phyloP scores from a whole-genome alignment of 2,113 vertebrate species.

The Actinemys pallida region DNA sequence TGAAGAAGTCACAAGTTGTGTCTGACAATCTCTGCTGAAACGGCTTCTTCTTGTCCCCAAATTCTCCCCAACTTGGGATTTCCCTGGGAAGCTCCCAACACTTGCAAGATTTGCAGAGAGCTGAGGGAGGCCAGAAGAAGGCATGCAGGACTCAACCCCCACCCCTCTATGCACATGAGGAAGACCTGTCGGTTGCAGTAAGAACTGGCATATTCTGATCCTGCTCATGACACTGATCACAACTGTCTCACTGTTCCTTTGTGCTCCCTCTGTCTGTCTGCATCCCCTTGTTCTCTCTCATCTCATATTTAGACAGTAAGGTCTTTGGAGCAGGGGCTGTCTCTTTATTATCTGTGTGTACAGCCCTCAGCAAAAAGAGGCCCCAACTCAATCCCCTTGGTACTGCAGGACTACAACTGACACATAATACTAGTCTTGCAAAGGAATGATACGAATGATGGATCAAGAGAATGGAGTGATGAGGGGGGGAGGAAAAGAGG shows the following conservation, averaged over 20 bases:
- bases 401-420: background rate
- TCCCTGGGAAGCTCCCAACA: background rate
- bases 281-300: background rate
- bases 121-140: background rate
- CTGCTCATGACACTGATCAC: background rate
- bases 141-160: background rate
- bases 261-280: background rate
- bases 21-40: background rate
- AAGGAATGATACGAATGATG: background rate
- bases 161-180: background rate
- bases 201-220: background rate
- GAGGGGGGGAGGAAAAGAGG: background rate
- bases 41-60: background rate
- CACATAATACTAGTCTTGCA: background rate
- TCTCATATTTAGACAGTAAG: background rate
- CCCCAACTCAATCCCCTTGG: background rate
- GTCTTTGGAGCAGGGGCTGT: background rate
- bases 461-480: background rate
- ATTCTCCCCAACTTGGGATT: background rate
- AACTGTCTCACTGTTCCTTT: background rate
- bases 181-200: background rate
- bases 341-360: background rate
- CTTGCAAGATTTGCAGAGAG: background rate
- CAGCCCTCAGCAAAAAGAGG: background rate
- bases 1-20: background rate